phyloP scores from a whole-genome alignment of 2,797 vertebrate genomes.

The Tapera naevia region DNA sequence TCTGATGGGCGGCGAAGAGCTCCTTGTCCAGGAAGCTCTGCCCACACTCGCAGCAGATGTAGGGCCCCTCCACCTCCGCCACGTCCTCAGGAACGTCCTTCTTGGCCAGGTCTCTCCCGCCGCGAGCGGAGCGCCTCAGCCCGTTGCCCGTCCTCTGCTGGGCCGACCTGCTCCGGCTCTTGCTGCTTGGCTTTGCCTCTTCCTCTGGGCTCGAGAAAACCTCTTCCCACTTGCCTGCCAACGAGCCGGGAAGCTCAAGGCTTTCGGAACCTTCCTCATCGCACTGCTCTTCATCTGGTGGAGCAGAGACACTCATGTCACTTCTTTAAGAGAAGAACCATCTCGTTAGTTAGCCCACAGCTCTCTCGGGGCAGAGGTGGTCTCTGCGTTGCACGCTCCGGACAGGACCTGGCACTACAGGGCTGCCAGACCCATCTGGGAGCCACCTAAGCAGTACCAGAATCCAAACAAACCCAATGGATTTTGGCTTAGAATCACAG shows the following conservation, averaged over 20 bases:
- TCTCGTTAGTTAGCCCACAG: rapidly evolving
- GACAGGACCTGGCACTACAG: not conserved
- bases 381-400: not conserved
- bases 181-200: conserved; percentile 19
- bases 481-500: not conserved
- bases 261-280: conserved; percentile 42
- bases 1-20: conserved; percentile 73
- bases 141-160: conserved; percentile 5
- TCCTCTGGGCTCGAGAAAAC: conserved; percentile 51
- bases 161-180: not conserved
- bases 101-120: conserved; percentile 9
- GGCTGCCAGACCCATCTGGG: rapidly evolving
- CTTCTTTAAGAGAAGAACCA: not conserved
- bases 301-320: conserved; percentile 31
- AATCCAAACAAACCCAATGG: not conserved
- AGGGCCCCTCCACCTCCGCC: not conserved
- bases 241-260: conserved; percentile 33
- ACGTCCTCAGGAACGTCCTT: not conserved
- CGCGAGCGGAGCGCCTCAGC: conserved; percentile 43
- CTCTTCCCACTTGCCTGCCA: conserved; percentile 62
- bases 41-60: conserved; percentile 76
- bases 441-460: not conserved
- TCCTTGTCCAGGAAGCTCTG: conserved; percentile 78
- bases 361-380: rapidly evolving
- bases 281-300: conserved; percentile 43